Evolutionary conservation across 2,797 vertebrate genomes (phyloP).

Genomic region (Falco columbarius): DNA sequence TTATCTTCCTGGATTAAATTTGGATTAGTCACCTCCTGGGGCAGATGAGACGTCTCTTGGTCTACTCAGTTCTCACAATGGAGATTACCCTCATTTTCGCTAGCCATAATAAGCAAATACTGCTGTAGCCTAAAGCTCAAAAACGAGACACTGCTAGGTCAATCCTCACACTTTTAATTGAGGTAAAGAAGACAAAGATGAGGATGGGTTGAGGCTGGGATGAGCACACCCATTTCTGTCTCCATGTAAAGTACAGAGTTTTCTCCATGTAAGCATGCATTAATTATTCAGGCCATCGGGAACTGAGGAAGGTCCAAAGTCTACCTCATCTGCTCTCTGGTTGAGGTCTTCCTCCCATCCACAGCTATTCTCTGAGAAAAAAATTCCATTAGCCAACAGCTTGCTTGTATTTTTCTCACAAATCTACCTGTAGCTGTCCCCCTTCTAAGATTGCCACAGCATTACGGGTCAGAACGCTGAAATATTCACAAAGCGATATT

Average conservation of each 20-base stretch:
- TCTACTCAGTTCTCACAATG: not conserved
- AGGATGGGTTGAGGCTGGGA: not conserved
- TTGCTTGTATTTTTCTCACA: not conserved
- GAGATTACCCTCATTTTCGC: not conserved
- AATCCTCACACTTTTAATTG: not conserved
- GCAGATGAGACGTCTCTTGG: not conserved
- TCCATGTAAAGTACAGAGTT: not conserved
- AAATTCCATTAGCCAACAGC: not conserved
- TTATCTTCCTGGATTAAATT: conserved; percentile 13
- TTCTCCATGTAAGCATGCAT: not conserved
- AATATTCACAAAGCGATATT: not conserved
- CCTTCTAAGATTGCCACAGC: not conserved
- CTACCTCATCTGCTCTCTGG: not conserved
- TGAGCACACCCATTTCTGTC: not conserved
- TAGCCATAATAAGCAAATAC: not conserved
- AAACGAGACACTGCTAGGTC: not conserved
- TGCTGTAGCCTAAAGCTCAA: not conserved
- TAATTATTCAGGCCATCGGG: not conserved
- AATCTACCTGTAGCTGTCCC: not conserved
- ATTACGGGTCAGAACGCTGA: not conserved
- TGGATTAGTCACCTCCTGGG: conserved; percentile 24
- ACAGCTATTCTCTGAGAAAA: not conserved
- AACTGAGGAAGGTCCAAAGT: not conserved
- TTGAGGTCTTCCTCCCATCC: not conserved
- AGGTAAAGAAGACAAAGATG: not conserved